Evolutionary conservation across 2,797 vertebrate species (phyloP).

Genomic region (Parauchenoglanis ngamensis): DNA sequence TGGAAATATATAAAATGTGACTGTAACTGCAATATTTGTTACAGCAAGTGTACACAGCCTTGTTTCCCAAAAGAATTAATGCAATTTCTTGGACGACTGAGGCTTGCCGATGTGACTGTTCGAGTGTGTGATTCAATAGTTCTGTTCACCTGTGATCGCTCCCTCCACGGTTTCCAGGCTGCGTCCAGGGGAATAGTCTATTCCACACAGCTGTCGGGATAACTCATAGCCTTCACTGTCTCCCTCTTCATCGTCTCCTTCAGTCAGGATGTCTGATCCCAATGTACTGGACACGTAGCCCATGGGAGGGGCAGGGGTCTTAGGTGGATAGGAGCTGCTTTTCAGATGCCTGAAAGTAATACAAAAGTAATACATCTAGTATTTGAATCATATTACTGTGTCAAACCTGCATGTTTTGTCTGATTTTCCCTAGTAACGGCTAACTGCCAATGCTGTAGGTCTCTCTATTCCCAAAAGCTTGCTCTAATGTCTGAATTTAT

Average conservation of each 20-base stretch:
- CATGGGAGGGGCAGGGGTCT: slow-evolving; percentile 91
- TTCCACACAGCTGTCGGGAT: slow-evolving; percentile 84
- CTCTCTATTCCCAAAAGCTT: slow-evolving; percentile 15
- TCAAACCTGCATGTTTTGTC: not conserved
- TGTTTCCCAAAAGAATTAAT: slow-evolving; percentile 43
- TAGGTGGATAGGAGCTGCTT: slow-evolving; percentile 88
- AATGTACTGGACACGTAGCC: slow-evolving; percentile 95
- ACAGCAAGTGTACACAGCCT: slow-evolving; percentile 12
- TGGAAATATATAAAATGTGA: slow-evolving; percentile 38
- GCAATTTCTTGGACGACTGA: slow-evolving; percentile 46
- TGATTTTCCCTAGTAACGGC: not conserved
- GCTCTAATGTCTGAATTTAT: slow-evolving; percentile 26
- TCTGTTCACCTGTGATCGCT: slow-evolving; percentile 89
- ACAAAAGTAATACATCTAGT: not conserved
- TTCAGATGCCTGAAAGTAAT: slow-evolving; percentile 90
- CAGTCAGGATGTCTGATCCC: slow-evolving; percentile 95
- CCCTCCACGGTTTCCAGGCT: slow-evolving; percentile 98
- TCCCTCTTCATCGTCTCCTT: slow-evolving; percentile 81
- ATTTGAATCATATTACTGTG: not conserved
- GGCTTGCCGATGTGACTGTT: slow-evolving; percentile 24
- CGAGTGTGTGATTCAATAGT: slow-evolving; percentile 38
- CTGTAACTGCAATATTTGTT: slow-evolving; percentile 33
- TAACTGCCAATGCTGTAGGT: slow-evolving; percentile 79
- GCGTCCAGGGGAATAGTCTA: slow-evolving; percentile 94
- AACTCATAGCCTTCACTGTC: slow-evolving; percentile 87